A percentile compares a stretch with the other conserved stretches of the same genome.
Conservation (phyloP, 2,888 invertebrate species). For the Microchrysa polita region DNA sequence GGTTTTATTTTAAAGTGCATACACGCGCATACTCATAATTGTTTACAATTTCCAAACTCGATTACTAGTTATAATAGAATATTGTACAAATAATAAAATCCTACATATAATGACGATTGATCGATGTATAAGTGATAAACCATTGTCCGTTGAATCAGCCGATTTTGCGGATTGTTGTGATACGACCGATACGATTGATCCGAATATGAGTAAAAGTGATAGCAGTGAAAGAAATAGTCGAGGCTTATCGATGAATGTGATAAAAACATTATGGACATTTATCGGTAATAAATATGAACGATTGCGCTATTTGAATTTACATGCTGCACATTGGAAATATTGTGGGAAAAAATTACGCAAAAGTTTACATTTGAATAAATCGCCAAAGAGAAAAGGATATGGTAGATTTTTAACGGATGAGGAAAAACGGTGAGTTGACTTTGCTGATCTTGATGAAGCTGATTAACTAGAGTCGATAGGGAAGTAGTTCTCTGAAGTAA, state of each 20-base stretch:
- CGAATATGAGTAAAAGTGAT: constrained; percentile 27
- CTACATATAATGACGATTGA: constrained; percentile 33
- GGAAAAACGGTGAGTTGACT: constrained; percentile 72
- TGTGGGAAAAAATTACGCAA: constrained; percentile 56
- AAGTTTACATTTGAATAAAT: constrained; percentile 62
- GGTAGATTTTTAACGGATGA: constrained; percentile 74
- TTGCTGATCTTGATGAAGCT: no score
- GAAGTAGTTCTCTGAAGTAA: no score
- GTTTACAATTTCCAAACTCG: constrained; percentile 1
- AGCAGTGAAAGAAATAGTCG: constrained; percentile 22
- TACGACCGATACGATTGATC: no score
- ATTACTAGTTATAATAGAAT: neutral
- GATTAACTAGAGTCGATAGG: no score
- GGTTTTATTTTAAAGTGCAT: no score
- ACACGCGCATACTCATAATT: neutral
- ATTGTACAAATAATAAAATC: constrained; percentile 7
- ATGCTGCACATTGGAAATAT: constrained; percentile 49
- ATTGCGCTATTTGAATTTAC: constrained; percentile 50
- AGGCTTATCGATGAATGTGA: constrained; percentile 44
- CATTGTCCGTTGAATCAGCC: neutral
- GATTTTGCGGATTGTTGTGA: constrained; percentile 7
- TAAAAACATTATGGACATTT: constrained; percentile 51
- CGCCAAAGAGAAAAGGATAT: constrained; percentile 70
- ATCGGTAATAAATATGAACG: constrained; percentile 50
- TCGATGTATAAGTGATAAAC: constrained; percentile 25